Percentiles rank a stretch among this genome's conserved stretches.
Evolutionary conservation across 2,113 vertebrate genomes (phyloP).

Genomic region (Ploceus nigricollis): DNA sequence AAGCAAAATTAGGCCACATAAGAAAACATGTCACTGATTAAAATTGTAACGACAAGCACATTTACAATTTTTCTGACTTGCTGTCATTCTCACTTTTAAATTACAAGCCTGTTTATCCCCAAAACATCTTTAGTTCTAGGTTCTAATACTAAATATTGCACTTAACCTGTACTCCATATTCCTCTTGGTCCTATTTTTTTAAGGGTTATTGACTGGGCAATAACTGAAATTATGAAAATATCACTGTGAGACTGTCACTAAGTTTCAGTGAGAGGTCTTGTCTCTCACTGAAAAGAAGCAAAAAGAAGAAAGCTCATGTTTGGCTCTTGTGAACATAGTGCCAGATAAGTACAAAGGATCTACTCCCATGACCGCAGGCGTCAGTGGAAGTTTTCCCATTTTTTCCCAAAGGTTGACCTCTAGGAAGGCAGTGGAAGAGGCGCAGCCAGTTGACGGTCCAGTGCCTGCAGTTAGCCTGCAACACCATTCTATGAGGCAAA

Average conservation of each 20-base stretch:
- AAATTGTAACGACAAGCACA: not conserved
- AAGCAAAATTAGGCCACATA: not conserved
- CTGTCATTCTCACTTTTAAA: not conserved
- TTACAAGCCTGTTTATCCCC: not conserved
- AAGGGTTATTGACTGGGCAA: not conserved
- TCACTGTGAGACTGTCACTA: not conserved
- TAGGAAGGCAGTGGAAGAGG: not conserved
- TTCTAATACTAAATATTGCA: not conserved
- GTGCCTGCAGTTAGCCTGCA: not conserved
- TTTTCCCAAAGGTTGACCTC: not conserved
- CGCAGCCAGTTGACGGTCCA: not conserved
- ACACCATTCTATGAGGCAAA: not conserved
- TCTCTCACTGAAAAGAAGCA: not conserved
- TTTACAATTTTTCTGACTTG: not conserved
- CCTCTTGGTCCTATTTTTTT: not conserved
- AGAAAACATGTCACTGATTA: not conserved
- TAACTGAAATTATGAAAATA: not conserved
- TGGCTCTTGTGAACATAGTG: rapidly evolving
- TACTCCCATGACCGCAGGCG: not conserved
- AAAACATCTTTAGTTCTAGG: not conserved
- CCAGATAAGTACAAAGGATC: not conserved
- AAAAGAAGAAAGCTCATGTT: not conserved
- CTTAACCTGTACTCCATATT: not conserved
- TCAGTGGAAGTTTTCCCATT: not conserved
- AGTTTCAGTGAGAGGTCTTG: not conserved